Percentiles rank a stretch among this genome's conserved stretches.
phyloP scores from a whole-genome alignment of 2,888 invertebrate species.

The Apamea crenata region DNA sequence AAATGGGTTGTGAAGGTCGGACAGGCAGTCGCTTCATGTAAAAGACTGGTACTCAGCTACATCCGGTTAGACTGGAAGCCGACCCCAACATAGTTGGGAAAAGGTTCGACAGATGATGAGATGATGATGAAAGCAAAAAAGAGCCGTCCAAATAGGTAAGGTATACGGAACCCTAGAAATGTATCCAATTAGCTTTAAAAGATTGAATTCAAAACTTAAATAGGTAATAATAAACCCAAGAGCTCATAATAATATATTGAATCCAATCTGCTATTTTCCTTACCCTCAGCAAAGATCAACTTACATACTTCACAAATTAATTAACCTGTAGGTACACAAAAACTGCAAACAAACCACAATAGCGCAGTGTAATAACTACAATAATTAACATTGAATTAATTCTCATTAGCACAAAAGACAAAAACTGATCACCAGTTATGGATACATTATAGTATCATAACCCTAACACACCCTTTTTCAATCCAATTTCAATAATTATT shows the following conservation, averaged over 20 bases:
- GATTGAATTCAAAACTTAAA: neutral
- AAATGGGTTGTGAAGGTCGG: no score
- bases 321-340: neutral
- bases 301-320: constrained; percentile 2
- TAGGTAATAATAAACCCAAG: neutral
- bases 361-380: neutral
- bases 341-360: constrained; percentile 1
- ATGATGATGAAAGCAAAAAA: neutral
- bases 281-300: neutral
- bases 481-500: constrained; percentile 7
- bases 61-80: no score
- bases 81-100: no score
- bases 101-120: no score
- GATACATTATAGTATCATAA: constrained; percentile 11
- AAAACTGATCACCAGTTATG: constrained; percentile 6
- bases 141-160: neutral
- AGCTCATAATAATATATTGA: neutral
- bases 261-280: neutral
- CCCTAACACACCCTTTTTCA: constrained; percentile 1
- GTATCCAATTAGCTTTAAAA: neutral
- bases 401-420: neutral
- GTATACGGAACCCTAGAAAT: neutral
- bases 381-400: constrained; percentile 16
- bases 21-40: no score
- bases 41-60: no score